A percentile compares a stretch with the other conserved stretches of the same genome.
phyloP scores from a whole-genome alignment of 2,888 invertebrate genomes.

The Meteorus colon region DNA sequence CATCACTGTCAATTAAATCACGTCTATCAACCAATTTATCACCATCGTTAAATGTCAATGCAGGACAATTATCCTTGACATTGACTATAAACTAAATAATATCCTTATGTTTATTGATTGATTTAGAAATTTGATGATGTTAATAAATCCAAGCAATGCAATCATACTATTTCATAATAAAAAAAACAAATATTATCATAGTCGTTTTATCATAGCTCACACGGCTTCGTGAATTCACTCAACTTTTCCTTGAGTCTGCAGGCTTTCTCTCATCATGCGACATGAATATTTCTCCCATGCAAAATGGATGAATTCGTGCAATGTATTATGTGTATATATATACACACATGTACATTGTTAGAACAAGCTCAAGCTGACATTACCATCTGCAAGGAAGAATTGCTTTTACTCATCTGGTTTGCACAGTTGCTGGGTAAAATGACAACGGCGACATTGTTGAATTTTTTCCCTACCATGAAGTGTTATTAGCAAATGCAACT shows the following conservation, averaged over 20 bases:
- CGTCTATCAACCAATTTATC: neutral
- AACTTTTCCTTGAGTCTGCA: neutral
- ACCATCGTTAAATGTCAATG: neutral
- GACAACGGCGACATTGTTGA: neutral
- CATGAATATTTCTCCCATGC: conserved; percentile 21
- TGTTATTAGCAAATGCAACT: conserved; percentile 15
- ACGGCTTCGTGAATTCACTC: neutral
- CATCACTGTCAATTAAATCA: neutral
- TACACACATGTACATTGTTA: neutral
- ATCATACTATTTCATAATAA: too few relatives aligned
- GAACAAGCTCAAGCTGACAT: conserved; percentile 4
- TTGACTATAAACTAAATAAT: neutral
- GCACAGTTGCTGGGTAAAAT: conserved; percentile 5
- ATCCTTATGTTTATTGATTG: neutral
- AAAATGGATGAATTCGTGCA: conserved; percentile 14
- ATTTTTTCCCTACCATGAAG: neutral
- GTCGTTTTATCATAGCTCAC: neutral
- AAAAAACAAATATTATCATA: too few relatives aligned
- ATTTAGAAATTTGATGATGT: neutral
- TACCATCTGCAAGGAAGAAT: neutral
- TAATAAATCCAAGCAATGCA: too few relatives aligned
- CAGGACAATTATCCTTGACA: neutral
- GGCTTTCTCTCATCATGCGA: neutral
- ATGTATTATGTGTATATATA: neutral
- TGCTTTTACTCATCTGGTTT: neutral